Base-by-base conservation (phyloP, 2,113 vertebrate genomes). In the Chauna torquata region DNA sequence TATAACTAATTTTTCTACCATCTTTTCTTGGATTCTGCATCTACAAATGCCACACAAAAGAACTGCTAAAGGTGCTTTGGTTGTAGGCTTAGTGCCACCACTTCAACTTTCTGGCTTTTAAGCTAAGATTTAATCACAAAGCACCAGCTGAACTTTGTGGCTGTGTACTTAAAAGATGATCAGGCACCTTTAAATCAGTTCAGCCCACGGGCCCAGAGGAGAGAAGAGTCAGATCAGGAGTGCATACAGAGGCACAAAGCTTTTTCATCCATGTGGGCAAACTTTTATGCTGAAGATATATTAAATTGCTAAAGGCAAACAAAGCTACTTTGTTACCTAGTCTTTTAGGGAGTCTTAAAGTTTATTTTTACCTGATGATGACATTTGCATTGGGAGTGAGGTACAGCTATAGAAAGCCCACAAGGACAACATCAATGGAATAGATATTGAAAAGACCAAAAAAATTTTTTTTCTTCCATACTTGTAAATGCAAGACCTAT, bases 291-390 rank as follows among this genome's bases (percentile, higher is more conserved):
- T 91, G 89, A 95, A 97, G 84, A 71, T 82, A 91, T 97, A 95
- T 97, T 95, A 97, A 96, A 97, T 95, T 92, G 95, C 94, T 96
- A 38, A 97, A 95, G 94, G 96, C 96, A 97, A 97, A 97, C 95
- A 97, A 85, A 97, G 88, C 91, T 96, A 95, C 95, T 96, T 97
- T 97, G 89, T 93, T 91, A 87, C 91, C 70, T 94, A 70, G 61
- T 77, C 72, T 66, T 86, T 86, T 78, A 86, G 62, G 74, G 42
- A 88, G 91, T 75, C 84, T 96, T 91, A 91, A 80, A 81, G 89
- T 95, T 97, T 96, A 91, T 97, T 96, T 97, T 96, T 91, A 97
- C 91, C 87, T 96, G 94, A 96, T 94, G 95, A 95, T 97, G 95
- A 95, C 89, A 97, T 97, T 96, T 97, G 96, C 96, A 94, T 96